Evolutionary conservation across 2,113 vertebrate genomes (phyloP).

Genomic region (Cyanoliseus patagonus): DNA sequence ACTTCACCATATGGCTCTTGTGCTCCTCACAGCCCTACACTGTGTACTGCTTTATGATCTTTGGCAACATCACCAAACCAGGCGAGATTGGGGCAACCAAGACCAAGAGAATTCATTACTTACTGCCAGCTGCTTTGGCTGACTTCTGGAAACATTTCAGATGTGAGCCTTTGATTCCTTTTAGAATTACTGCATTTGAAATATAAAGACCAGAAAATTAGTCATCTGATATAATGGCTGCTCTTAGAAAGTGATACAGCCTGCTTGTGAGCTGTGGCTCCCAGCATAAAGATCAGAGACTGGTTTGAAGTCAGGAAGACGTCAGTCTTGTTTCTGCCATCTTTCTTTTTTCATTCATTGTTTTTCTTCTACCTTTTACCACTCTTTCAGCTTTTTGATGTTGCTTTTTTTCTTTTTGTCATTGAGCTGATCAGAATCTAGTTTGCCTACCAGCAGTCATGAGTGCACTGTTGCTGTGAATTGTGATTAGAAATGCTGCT

Average conservation of each 20-base stretch:
- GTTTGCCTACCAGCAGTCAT: background rate
- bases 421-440: background rate
- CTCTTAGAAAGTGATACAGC: rapidly evolving
- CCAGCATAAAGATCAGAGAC: background rate
- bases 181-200: background rate
- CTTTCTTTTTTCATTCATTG: background rate
- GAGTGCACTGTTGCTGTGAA: background rate
- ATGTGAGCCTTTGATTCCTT: background rate
- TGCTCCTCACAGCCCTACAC: background rate
- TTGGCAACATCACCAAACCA: background rate
- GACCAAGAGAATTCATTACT: background rate
- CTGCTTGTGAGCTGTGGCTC: background rate
- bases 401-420: background rate
- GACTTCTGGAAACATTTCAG: background rate
- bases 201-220: background rate
- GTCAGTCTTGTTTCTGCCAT: background rate
- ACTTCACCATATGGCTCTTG: background rate
- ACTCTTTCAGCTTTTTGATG: background rate
- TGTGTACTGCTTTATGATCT: background rate
- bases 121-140: background rate
- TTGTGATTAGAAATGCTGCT: background rate
- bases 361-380: background rate
- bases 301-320: background rate
- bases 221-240: background rate
- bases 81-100: background rate